phyloP scores from a whole-genome alignment of 2,113 vertebrate species.

The Phalacrocorax brasilianus region DNA sequence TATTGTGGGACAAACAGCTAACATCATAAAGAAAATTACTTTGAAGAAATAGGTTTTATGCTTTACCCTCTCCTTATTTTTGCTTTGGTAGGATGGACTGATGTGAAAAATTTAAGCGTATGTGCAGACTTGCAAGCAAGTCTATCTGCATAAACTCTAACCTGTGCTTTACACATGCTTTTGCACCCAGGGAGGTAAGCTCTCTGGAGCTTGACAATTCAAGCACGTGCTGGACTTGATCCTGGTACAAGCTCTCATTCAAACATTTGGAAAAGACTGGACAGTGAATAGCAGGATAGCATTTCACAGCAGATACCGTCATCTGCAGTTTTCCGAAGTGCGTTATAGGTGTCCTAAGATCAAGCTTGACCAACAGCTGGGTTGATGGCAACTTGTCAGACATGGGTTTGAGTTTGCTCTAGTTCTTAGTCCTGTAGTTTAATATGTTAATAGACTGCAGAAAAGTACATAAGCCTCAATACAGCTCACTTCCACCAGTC shows the following conservation, averaged over 20 bases:
- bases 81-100: neutral
- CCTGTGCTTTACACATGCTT: neutral
- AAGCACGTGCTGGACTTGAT: neutral
- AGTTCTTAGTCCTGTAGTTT: neutral
- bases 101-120: neutral
- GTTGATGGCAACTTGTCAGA: neutral
- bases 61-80: neutral
- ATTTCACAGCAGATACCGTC: neutral
- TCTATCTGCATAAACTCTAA: rapidly evolving
- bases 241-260: neutral
- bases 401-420: neutral
- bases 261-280: neutral
- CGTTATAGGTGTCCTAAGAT: neutral
- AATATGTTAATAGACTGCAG: neutral
- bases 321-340: neutral
- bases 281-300: neutral
- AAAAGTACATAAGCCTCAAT: neutral
- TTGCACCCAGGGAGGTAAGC: neutral
- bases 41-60: neutral
- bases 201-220: neutral
- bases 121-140: neutral
- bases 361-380: neutral
- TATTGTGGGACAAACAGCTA: neutral
- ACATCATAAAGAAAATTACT: neutral
- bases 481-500: neutral